A percentile compares a stretch with the other conserved stretches of the same genome.
Evolutionary conservation across 2,888 invertebrate species (phyloP).

Genomic region (Metellina segmentata): DNA sequence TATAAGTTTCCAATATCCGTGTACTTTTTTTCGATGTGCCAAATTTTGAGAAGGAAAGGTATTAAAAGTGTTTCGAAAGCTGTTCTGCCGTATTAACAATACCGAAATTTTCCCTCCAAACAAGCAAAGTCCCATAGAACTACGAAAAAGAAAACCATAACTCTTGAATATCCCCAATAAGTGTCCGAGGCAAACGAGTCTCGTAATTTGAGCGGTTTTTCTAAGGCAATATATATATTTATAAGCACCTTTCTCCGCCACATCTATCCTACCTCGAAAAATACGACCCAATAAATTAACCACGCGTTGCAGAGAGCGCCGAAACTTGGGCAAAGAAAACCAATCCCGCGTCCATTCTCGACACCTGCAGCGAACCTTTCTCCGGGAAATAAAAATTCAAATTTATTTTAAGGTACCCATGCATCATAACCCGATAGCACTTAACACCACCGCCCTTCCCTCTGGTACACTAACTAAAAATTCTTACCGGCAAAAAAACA

Average conservation of each 20-base stretch:
- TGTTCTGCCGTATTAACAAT: too few relatives aligned
- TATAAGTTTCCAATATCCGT: too few relatives aligned
- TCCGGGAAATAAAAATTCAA: constrained; percentile 57
- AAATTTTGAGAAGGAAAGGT: too few relatives aligned
- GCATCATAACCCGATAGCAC: constrained; percentile 27
- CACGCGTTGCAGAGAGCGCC: neutral
- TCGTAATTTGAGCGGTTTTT: neutral
- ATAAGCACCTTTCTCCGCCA: neutral
- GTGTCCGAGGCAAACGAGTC: neutral
- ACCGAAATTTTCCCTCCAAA: too few relatives aligned
- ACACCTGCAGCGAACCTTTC: constrained; percentile 40
- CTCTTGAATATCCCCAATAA: too few relatives aligned
- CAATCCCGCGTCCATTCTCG: constrained; percentile 31
- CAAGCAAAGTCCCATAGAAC: too few relatives aligned
- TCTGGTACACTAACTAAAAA: neutral
- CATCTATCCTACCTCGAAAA: constrained; percentile 9
- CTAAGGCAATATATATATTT: neutral
- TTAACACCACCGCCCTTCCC: neutral
- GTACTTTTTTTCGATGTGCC: too few relatives aligned
- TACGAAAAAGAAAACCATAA: too few relatives aligned
- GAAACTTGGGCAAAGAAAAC: constrained; percentile 28
- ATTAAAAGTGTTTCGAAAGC: too few relatives aligned
- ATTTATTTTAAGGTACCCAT: constrained; percentile 40
- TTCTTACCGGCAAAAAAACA: neutral
- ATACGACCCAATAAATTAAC: constrained; percentile 53